Conservation (phyloP, 2,113 vertebrate genomes). For the Stegastes partitus region DNA sequence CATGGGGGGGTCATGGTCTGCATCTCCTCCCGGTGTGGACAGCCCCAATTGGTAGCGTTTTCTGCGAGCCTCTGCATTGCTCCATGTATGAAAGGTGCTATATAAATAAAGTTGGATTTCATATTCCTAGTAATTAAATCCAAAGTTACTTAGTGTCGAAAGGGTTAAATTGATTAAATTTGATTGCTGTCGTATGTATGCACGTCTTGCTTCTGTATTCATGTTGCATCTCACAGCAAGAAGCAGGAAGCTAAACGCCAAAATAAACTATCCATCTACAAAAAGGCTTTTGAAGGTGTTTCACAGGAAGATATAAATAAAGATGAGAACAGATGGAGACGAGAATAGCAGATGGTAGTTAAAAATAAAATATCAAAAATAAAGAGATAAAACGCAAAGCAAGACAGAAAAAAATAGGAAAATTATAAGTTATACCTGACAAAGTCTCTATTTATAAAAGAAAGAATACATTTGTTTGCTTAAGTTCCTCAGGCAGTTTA, state of each 20-base stretch:
- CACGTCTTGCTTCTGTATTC: no score
- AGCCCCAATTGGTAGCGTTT: no score
- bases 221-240: neutral
- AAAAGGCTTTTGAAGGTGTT: constrained; percentile 4
- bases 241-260: neutral
- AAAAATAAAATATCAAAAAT: constrained; percentile 24
- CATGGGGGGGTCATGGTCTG: no score
- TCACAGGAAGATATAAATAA: constrained; percentile 11
- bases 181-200: no score
- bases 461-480: neutral
- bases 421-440: constrained; percentile 6
- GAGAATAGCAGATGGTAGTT: constrained; percentile 6
- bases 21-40: no score
- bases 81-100: no score
- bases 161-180: no score
- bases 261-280: neutral
- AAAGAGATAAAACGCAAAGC: neutral
- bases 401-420: neutral
- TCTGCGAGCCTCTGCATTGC: no score
- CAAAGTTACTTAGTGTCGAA: no score
- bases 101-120: no score
- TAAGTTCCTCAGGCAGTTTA: neutral
- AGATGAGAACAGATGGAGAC: constrained; percentile 7
- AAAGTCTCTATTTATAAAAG: neutral
- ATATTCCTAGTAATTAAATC: no score